A percentile compares a stretch with the other conserved stretches of the same genome.
Conservation (phyloP, 1,140 invertebrate genomes). For the Eueides isabella region DNA sequence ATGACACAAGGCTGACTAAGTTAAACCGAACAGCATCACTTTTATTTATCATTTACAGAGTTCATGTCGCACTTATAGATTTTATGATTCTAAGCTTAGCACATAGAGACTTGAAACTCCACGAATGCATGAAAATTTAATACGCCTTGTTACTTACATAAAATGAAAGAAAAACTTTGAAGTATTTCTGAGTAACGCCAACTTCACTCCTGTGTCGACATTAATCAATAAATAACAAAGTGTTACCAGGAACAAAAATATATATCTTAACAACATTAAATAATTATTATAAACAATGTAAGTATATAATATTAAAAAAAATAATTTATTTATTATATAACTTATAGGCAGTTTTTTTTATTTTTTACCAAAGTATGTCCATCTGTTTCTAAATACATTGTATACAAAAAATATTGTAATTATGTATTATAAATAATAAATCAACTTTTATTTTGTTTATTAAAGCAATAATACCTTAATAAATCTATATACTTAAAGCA, state of each 20-base stretch:
- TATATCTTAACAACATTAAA: neutral
- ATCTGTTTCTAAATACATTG: no score
- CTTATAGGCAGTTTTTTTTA: no score
- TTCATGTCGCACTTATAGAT: slow-evolving; percentile 36
- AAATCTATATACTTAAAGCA: no score
- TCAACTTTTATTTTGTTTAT: no score
- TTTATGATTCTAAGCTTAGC: slow-evolving; percentile 43
- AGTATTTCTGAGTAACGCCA: slow-evolving; percentile 66
- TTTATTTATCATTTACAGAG: slow-evolving; percentile 53
- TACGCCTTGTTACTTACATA: slow-evolving; percentile 70
- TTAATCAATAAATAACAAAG: slow-evolving; percentile 24
- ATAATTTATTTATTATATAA: no score
- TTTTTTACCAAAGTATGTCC: no score
- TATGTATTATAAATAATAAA: no score
- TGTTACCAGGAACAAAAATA: neutral
- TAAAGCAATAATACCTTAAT: no score
- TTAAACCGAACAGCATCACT: slow-evolving; percentile 50
- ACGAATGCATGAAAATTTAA: slow-evolving; percentile 55
- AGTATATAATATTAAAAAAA: neutral
- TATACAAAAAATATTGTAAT: no score
- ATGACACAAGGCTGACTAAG: slow-evolving; percentile 68
- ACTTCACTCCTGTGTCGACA: slow-evolving; percentile 39
- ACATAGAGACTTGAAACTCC: slow-evolving; percentile 40
- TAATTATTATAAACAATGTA: neutral
- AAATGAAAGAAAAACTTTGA: slow-evolving; percentile 68